Conservation (phyloP, 2,888 invertebrate species). For the Baronia brevicornis region DNA sequence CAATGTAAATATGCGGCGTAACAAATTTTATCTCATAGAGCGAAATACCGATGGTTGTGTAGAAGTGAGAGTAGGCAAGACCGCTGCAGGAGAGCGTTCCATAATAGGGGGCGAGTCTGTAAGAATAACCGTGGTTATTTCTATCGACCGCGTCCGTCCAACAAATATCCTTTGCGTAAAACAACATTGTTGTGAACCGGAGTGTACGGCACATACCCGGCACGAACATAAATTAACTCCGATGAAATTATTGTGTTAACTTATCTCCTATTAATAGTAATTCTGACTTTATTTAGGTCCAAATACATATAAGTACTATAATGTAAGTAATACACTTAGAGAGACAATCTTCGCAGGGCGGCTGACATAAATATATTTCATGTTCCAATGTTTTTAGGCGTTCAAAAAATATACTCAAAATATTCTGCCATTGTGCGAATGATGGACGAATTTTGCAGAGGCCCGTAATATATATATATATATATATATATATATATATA, state of each 20-base stretch:
- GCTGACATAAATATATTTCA: too few relatives aligned
- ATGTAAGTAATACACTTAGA: too few relatives aligned
- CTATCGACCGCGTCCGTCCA: constrained; percentile 46
- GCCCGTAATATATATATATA: too few relatives aligned
- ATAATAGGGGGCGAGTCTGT: constrained; percentile 27
- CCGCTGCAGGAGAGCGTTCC: constrained; percentile 20
- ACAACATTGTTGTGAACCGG: constrained; percentile 41
- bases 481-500: too few relatives aligned
- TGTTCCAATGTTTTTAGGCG: too few relatives aligned
- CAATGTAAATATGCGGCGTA: neutral
- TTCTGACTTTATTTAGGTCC: too few relatives aligned
- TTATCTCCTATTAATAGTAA: constrained; percentile 6
- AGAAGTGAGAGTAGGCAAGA: constrained; percentile 12
- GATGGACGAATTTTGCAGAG: too few relatives aligned
- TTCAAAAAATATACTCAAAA: too few relatives aligned
- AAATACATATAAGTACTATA: too few relatives aligned
- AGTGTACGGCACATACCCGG: constrained; percentile 15
- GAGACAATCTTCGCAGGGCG: too few relatives aligned
- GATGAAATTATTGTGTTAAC: constrained; percentile 17
- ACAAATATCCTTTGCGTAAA: constrained; percentile 49
- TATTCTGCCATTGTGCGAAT: too few relatives aligned
- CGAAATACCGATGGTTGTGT: constrained; percentile 13
- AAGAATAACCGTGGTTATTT: constrained; percentile 52
- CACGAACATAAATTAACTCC: constrained; percentile 14
- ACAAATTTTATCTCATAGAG: constrained; percentile 11